These are phyloP conservation scores for Chloromyia formosa DNA, from an alignment of 2,888 invertebrate species.

Conservation along the genomic window DNA sequence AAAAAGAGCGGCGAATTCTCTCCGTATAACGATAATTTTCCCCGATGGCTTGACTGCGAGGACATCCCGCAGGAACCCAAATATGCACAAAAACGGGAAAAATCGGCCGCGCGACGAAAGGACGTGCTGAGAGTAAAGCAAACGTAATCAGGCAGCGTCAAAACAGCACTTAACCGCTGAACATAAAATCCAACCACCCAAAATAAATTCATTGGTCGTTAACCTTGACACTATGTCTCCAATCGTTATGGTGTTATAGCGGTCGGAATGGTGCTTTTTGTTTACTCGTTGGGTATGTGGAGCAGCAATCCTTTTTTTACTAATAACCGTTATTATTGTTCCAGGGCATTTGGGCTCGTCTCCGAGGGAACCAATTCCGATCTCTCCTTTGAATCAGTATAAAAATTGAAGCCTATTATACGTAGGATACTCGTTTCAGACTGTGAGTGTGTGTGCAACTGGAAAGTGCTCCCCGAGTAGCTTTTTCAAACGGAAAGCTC, in stretches of 20 bases:
- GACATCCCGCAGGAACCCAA: neutral
- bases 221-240: constrained; percentile 61
- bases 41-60: neutral
- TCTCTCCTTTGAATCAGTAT: neutral
- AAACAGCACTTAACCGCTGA: constrained; percentile 50
- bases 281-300: constrained; percentile 39
- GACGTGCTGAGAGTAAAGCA: constrained; percentile 2
- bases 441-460: neutral
- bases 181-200: constrained; percentile 65
- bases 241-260: constrained; percentile 17
- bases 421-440: neutral
- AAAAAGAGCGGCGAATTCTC: neutral
- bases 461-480: neutral
- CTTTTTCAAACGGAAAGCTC: constrained; percentile 15
- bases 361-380: constrained; percentile 1
- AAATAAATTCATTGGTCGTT: constrained; percentile 65
- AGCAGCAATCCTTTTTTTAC: constrained; percentile 42
- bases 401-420: neutral
- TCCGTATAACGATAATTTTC: neutral
- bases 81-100: neutral
- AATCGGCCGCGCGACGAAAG: neutral
- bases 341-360: constrained; percentile 45
- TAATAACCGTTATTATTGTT: constrained; percentile 48
- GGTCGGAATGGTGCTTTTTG: constrained; percentile 29
- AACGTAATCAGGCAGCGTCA: constrained; percentile 45